These are phyloP conservation scores for Brachyptera putata DNA, from an alignment of 2,888 invertebrate genomes.

Conservation along the genomic window DNA sequence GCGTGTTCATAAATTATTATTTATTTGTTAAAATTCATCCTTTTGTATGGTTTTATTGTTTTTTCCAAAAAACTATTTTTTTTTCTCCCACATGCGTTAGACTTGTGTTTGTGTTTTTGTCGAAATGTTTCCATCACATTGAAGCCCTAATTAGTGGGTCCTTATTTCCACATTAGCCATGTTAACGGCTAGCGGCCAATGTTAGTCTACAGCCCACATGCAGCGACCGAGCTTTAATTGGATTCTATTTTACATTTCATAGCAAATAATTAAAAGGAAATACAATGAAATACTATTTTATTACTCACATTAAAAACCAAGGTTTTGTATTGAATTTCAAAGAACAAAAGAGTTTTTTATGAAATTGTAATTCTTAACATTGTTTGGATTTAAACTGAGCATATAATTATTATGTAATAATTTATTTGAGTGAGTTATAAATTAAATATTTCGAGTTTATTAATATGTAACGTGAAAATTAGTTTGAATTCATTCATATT, in stretches of 20 bases:
- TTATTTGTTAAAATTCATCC: too few relatives aligned
- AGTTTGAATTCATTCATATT: too few relatives aligned
- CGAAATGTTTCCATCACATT: not conserved
- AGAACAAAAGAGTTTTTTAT: conserved; percentile 1
- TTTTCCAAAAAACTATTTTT: too few relatives aligned
- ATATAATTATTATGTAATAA: not conserved
- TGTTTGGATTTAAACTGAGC: not conserved
- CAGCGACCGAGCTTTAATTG: not conserved
- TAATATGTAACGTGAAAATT: too few relatives aligned
- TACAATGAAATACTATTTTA: not conserved
- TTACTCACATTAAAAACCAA: conserved; percentile 6
- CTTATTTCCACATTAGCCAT: not conserved
- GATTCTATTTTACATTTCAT: not conserved
- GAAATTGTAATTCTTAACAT: not conserved
- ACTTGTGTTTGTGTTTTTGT: too few relatives aligned
- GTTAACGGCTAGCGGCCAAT: too few relatives aligned
- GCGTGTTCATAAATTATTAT: too few relatives aligned
- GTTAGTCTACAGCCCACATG: not conserved
- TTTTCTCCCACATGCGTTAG: not conserved
- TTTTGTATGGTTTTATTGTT: too few relatives aligned
- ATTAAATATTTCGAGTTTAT: not conserved
- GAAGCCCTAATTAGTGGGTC: not conserved
- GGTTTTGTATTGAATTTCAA: not conserved
- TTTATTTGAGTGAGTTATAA: not conserved
- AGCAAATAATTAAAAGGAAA: not conserved